phyloP scores from a whole-genome alignment of 1,140 invertebrate genomes.

The Centruroides vittatus region DNA sequence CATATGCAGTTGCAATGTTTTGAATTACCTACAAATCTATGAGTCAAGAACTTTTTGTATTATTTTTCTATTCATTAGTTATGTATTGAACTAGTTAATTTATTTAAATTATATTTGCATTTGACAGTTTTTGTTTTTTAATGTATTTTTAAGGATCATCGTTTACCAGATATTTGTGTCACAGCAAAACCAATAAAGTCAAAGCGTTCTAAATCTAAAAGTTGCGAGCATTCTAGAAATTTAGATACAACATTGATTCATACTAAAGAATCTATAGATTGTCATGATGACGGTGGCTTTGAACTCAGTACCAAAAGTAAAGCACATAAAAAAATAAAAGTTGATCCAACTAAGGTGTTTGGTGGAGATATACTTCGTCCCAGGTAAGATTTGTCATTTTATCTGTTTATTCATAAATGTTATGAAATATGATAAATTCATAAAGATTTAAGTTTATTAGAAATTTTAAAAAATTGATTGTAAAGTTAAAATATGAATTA shows the following conservation, averaged over 20 bases:
- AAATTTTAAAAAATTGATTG: too few species aligned
- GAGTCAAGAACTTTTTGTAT: too few species aligned
- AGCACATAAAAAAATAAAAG: constrained; percentile 30
- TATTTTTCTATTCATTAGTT: too few species aligned
- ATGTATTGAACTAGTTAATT: too few species aligned
- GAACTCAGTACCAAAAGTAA: constrained; percentile 31
- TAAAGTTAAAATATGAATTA: too few species aligned
- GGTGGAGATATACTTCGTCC: constrained; percentile 29
- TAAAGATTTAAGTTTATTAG: too few species aligned
- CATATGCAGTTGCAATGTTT: too few species aligned
- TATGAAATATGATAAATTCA: background rate
- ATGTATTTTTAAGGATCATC: constrained; percentile 4
- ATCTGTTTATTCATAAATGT: background rate
- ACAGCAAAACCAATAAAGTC: constrained; percentile 5
- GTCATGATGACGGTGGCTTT: constrained; percentile 27
- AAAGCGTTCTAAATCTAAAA: constrained; percentile 7
- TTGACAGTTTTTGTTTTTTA: too few species aligned
- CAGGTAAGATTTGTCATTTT: constrained; percentile 20
- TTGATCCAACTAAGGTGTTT: constrained; percentile 27
- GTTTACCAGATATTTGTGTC: constrained; percentile 15
- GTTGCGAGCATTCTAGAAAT: background rate
- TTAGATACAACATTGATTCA: background rate
- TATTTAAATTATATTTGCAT: too few species aligned
- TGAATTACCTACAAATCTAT: too few species aligned
- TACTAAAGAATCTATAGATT: constrained; percentile 16